Evolutionary conservation across 2,888 invertebrate species (phyloP).

Genomic region (Platycnemis pennipes): DNA sequence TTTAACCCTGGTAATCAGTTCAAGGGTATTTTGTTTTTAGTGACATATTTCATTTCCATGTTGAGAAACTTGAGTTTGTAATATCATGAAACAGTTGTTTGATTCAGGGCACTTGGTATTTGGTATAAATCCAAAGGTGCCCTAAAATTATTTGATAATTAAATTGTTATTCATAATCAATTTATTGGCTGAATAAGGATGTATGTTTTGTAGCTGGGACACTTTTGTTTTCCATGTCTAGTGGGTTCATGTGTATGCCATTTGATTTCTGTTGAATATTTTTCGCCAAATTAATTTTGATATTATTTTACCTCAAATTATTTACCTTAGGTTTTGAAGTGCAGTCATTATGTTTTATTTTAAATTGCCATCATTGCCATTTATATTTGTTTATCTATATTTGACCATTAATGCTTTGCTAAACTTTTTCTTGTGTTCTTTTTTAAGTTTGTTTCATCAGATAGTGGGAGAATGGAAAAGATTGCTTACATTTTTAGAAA

Average conservation of each 20-base stretch:
- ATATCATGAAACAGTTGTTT: neutral
- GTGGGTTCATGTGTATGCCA: neutral
- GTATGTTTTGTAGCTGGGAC: neutral
- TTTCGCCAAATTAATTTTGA: constrained; percentile 1
- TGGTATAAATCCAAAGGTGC: neutral
- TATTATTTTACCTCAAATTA: constrained; percentile 12
- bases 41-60: neutral
- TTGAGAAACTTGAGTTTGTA: neutral
- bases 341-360: neutral
- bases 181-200: neutral
- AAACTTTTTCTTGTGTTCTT: neutral
- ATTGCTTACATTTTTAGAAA: constrained; percentile 11
- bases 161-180: neutral
- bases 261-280: constrained; percentile 26
- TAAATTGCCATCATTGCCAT: neutral
- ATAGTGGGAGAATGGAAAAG: constrained; percentile 10
- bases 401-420: neutral
- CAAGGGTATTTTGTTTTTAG: neutral
- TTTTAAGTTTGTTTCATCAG: constrained; percentile 34
- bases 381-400: constrained; percentile 22
- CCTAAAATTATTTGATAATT: neutral
- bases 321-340: neutral
- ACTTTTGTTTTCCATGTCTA: constrained; percentile 2
- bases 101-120: constrained; percentile 13
- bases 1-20: neutral